These are phyloP conservation scores for Leucosticte australis DNA, from an alignment of 2,113 vertebrate genomes.

Conservation along the genomic window DNA sequence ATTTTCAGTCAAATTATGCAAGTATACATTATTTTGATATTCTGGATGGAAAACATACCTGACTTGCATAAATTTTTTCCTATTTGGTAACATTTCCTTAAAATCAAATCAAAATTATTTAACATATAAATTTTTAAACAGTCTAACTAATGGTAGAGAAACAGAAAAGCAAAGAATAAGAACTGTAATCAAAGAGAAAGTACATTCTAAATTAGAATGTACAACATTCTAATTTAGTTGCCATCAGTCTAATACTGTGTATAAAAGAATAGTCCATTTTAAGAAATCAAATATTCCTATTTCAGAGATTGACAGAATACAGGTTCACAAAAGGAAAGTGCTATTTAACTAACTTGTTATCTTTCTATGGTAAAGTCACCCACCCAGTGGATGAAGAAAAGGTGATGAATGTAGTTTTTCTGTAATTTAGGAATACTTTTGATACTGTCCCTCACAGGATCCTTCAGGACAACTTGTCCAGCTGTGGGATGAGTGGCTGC, in stretches of 20 bases:
- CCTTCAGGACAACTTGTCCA: neutral
- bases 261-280: neutral
- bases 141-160: neutral
- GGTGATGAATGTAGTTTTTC: rapidly evolving
- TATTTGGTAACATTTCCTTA: neutral
- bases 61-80: neutral
- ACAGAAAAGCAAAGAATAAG: neutral
- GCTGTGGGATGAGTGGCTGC: neutral
- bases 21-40: neutral
- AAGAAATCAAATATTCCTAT: neutral
- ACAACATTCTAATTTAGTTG: neutral
- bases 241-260: neutral
- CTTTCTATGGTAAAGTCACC: neutral
- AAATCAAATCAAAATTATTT: neutral
- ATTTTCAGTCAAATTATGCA: neutral
- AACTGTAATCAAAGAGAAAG: neutral
- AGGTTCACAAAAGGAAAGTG: neutral
- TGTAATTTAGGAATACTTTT: neutral
- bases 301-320: neutral
- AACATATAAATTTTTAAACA: neutral
- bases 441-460: neutral
- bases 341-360: neutral
- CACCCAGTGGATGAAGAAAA: neutral
- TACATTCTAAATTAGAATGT: neutral
- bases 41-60: neutral